Evolutionary conservation across 1,140 invertebrate genomes (phyloP).

Genomic region (Cryptotermes secundus): DNA sequence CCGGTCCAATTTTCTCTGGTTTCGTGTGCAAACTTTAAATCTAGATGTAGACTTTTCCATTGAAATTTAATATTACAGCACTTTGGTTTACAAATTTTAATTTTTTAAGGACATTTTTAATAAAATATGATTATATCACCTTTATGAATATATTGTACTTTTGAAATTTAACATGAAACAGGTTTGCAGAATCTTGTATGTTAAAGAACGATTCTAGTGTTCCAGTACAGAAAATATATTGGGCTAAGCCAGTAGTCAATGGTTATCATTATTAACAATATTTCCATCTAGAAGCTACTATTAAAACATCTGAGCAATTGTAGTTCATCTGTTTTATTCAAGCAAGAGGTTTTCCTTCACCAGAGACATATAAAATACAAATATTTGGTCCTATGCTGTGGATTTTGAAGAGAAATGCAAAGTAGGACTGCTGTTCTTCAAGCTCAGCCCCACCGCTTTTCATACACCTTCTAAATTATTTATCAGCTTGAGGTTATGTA

Average conservation of each 20-base stretch:
- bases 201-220: not conserved
- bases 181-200: not conserved
- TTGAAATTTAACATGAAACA: slow-evolving; percentile 9
- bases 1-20: not conserved
- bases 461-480: too few species aligned
- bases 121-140: not conserved
- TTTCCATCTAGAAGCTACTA: slow-evolving; percentile 5
- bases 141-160: not conserved
- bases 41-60: not conserved
- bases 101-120: not conserved
- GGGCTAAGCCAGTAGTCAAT: not conserved
- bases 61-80: not conserved
- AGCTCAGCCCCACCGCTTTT: too few species aligned
- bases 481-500: too few species aligned
- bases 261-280: not conserved
- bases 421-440: too few species aligned
- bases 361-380: too few species aligned
- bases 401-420: too few species aligned
- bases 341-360: too few species aligned
- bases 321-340: not conserved
- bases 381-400: too few species aligned
- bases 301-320: slow-evolving; percentile 4
- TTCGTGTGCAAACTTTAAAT: not conserved
- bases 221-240: not conserved
- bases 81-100: not conserved